phyloP scores from a whole-genome alignment of 2,113 vertebrate genomes.

The Eidolon helvum region DNA sequence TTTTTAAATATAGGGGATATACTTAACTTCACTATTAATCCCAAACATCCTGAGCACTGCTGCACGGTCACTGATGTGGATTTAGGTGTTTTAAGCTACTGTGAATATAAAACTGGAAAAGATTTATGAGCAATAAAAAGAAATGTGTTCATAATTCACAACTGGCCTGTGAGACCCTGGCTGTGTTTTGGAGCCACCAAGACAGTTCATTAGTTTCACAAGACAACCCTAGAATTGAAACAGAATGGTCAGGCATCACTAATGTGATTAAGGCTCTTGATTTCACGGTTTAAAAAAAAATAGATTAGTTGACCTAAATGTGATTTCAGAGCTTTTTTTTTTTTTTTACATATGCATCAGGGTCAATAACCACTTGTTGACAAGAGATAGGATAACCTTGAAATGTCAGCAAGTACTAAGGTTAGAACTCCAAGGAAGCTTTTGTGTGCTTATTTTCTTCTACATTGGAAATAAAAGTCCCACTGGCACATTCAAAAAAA shows the following conservation, averaged over 20 bases:
- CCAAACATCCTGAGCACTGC: slow-evolving; percentile 20
- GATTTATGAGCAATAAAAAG: slow-evolving; percentile 64
- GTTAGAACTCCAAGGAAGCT: slow-evolving; percentile 3
- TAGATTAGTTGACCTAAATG: slow-evolving; percentile 37
- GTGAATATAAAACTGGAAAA: slow-evolving; percentile 68
- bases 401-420: background rate
- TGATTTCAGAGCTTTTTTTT: slow-evolving; percentile 52
- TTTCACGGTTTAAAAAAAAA: slow-evolving; percentile 66
- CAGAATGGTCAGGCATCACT: slow-evolving; percentile 57
- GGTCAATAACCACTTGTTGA: slow-evolving; percentile 56
- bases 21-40: slow-evolving; percentile 58
- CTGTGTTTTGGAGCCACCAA: slow-evolving; percentile 47
- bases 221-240: slow-evolving; percentile 59
- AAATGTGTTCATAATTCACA: slow-evolving; percentile 67
- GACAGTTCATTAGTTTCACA: slow-evolving; percentile 56
- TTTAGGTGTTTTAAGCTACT: slow-evolving; percentile 62
- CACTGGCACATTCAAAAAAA: background rate
- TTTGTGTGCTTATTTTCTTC: background rate
- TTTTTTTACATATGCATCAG: background rate
- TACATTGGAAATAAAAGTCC: background rate
- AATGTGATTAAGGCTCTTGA: slow-evolving; percentile 67
- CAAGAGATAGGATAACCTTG: slow-evolving; percentile 55
- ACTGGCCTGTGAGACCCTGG: slow-evolving; percentile 54
- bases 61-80: background rate
- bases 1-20: slow-evolving; percentile 46